Base-by-base conservation (phyloP, 2,888 invertebrate species). In the Acanthococcus lagerstroemiae region DNA sequence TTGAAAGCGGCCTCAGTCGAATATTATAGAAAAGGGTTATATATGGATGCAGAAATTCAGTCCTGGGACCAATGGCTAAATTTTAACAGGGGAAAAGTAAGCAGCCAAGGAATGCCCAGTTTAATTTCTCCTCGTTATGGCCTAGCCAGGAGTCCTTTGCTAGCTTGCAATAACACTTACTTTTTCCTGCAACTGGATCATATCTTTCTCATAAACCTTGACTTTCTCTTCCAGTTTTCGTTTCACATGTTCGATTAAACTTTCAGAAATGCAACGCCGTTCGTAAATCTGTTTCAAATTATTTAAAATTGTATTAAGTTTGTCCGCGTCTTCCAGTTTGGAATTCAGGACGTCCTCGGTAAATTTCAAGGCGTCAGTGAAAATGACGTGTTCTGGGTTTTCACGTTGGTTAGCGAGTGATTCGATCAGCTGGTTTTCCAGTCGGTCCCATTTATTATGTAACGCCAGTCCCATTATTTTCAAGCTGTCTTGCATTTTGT, bases 391-490 rank as follows among this genome's bases (percentile, higher is more conserved):
- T 70, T 68, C 63, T 77, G 71, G 72, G 67, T 72, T 71, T 68
- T 72, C 67, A 21, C 71, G 69, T n/a, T 55, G 22, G n/a, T 70
- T 66, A 17, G 69, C 69, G 3, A 69, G 63, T 17, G n/a, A n/a
- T n/a, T n/a, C 68, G 68, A 52, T 68, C 1, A 80, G 69, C 27
- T 77, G 69, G 6, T 73, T 48, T 4, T 72, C 70, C 0, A 77
- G 79, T 58, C 80, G 78, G 7, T 82, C 78, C 78, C 84, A 85
- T 74, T 89, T 88, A 71, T 83, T 82, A 72, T 83, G 84, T 54
- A 84, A 74, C 3, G 82, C 77, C 75, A 82, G 80, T 4, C 91
- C 90, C 69, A 88, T 75, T 24, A 90, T 73, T 72, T 81, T 79
- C 66, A 82, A 77, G 68, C 77, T 75, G 68, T 80, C 81, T 5